These are phyloP conservation scores for Mormyrus lacerda DNA, from an alignment of 2,113 vertebrate species.

Conservation along the genomic window DNA sequence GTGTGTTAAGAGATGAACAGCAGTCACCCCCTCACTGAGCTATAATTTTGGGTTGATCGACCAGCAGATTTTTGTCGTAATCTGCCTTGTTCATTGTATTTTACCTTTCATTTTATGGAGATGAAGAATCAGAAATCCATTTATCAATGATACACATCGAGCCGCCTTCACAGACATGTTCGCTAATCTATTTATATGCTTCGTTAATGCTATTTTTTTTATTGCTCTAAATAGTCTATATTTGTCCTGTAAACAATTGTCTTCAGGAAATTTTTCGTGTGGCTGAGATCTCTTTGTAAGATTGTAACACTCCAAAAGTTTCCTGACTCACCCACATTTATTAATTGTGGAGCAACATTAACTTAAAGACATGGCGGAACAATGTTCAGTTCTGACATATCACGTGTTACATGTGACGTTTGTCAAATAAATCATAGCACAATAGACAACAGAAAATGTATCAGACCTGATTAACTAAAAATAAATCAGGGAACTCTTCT, in stretches of 20 bases:
- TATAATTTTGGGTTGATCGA: conserved; percentile 54
- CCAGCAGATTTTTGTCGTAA: conserved; percentile 56
- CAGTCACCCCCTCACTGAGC: conserved; percentile 40
- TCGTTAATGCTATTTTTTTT: conserved; percentile 45
- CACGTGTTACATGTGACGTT: background rate
- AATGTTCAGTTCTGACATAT: background rate
- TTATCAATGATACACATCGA: conserved; percentile 65
- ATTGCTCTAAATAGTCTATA: conserved; percentile 55
- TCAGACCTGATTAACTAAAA: background rate
- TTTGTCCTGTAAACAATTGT: conserved; percentile 61
- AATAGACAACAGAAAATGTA: background rate
- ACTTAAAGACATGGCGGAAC: background rate
- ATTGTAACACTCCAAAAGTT: conserved; percentile 21
- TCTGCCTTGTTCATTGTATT: conserved; percentile 57
- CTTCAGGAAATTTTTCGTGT: conserved; percentile 56
- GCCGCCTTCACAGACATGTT: conserved; percentile 56
- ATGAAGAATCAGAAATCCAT: conserved; percentile 65
- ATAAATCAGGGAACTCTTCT: background rate
- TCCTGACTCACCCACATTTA: background rate
- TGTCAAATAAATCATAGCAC: background rate
- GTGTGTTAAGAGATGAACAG: conserved; percentile 40
- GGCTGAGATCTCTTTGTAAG: conserved; percentile 56
- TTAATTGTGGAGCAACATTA: background rate
- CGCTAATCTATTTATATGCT: conserved; percentile 65
- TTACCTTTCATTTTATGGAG: conserved; percentile 52